Conservation (phyloP, 92 coral and sea anemone species). For the Montipora capitata region DNA sequence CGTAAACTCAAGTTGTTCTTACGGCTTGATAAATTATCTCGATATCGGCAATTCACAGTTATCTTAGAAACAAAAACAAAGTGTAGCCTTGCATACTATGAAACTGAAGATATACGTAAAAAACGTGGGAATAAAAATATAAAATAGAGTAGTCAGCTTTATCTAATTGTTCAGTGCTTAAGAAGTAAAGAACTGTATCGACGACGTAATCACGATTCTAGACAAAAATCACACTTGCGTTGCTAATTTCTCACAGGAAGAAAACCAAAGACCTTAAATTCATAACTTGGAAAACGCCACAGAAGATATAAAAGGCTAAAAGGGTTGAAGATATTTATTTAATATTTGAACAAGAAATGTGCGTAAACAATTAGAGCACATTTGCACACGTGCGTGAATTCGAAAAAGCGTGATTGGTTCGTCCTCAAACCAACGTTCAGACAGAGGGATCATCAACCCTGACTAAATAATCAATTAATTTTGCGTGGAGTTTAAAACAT, state of each 20-base stretch:
- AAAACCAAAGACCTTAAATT: too few relatives aligned
- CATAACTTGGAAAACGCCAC: too few relatives aligned
- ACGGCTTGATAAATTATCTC: too few relatives aligned
- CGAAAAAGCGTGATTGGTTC: constrained; percentile 34
- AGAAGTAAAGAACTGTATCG: too few relatives aligned
- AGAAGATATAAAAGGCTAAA: neutral
- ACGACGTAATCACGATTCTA: too few relatives aligned
- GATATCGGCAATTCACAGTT: too few relatives aligned
- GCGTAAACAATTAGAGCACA: constrained; percentile 24
- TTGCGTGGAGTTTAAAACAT: neutral
- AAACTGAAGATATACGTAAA: neutral
- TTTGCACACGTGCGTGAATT: constrained; percentile 54
- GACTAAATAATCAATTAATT: neutral
- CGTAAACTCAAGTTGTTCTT: too few relatives aligned
- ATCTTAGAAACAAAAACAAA: too few relatives aligned
- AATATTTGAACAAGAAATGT: neutral
- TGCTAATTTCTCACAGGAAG: too few relatives aligned
- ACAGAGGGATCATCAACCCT: constrained; percentile 14
- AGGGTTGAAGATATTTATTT: neutral
- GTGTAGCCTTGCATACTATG: too few relatives aligned
- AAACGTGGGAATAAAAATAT: neutral
- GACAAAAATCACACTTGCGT: too few relatives aligned
- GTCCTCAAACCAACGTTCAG: neutral
- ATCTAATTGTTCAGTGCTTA: too few relatives aligned
- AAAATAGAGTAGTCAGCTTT: neutral